Evolutionary conservation across 2,113 vertebrate species (phyloP), one percentile per base, ranked within the genome.

Genomic region (Phylloscopus trochiloides): DNA sequence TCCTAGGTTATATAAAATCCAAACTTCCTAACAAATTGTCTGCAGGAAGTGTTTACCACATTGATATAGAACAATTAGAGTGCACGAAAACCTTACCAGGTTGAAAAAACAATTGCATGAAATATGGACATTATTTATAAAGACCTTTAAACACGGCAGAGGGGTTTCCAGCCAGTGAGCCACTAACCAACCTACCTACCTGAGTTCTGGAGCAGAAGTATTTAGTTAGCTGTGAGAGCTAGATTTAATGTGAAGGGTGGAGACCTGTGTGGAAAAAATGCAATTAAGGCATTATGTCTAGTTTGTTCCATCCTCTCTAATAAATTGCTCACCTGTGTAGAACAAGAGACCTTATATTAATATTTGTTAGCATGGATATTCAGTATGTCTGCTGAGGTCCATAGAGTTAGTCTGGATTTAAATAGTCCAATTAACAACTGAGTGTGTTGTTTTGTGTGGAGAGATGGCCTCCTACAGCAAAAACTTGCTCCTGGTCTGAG

Each of bases 1-100:
- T 97, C 96, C 95, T 88, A 91, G 88, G 87, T 96, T 95, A 78
- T 94, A 85, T 88, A 89, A 93, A 94, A 96, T 86, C 88, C 93
- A 70, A 96, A 94, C 96, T 91, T 95, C 89, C 59, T 78, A 97
- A 84, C 79, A 57, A 87, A 93, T 73, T 40, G 88, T 94, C 94
- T 90, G 36, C 88, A 88, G 94, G 92, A 96, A 94, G 81, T 79
- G 88, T 90, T 96, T 95, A 95, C 94, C 70, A 75, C 88, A 66
- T 51, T 94, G 75, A 94, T 90, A 89, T 82, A 92, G 84, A 95
- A 95, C 94, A 96, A 87, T 92, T 73, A 91, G 43, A 95, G 55
- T n/a, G n/a, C 78, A 80, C 54, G 82, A 68, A 67, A 92, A 93
- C 70, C 83, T 55, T 24, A 78, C 55, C 80, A 83, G 82, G 54